phyloP scores from a whole-genome alignment of 2,888 invertebrate species.

The Scrobipalpa atriplicella region DNA sequence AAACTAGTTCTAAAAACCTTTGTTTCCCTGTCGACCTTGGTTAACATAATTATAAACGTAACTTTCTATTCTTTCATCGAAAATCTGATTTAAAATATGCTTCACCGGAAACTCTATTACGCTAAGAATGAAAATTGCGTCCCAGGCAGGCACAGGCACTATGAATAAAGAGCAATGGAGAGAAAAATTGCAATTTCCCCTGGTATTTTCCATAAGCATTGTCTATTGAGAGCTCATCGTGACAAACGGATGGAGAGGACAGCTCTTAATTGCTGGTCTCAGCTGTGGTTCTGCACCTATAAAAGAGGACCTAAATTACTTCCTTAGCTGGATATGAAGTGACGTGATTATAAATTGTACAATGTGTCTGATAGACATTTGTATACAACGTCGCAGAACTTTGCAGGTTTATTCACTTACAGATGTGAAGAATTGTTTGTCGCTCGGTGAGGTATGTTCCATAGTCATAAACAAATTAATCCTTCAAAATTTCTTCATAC shows the following conservation, averaged over 20 bases:
- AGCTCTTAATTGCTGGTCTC: slow-evolving; percentile 7
- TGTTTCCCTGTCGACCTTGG: too few relatives aligned
- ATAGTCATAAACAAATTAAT: too few relatives aligned
- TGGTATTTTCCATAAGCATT: slow-evolving; percentile 5
- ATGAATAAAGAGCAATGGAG: background rate
- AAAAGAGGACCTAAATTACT: slow-evolving; percentile 9
- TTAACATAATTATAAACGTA: too few relatives aligned
- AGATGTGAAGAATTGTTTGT: too few relatives aligned
- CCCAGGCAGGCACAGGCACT: background rate
- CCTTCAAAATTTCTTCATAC: too few relatives aligned
- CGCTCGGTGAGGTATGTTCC: too few relatives aligned
- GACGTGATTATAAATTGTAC: background rate
- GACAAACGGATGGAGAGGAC: slow-evolving; percentile 12
- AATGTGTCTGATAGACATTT: background rate
- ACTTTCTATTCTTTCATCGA: background rate
- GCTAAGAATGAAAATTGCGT: background rate
- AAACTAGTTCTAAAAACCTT: too few relatives aligned
- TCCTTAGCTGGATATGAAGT: background rate
- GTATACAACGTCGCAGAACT: too few relatives aligned
- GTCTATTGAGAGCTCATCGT: slow-evolving; percentile 3
- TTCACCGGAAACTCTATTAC: background rate
- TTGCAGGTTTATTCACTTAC: too few relatives aligned
- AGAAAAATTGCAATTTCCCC: slow-evolving; percentile 11
- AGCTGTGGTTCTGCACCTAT: background rate
- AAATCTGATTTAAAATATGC: background rate